Percentiles rank a stretch among this genome's conserved stretches.
These are phyloP conservation scores for Apaloderma vittatum DNA, from an alignment of 2,113 vertebrate species.

Conservation along the genomic window DNA sequence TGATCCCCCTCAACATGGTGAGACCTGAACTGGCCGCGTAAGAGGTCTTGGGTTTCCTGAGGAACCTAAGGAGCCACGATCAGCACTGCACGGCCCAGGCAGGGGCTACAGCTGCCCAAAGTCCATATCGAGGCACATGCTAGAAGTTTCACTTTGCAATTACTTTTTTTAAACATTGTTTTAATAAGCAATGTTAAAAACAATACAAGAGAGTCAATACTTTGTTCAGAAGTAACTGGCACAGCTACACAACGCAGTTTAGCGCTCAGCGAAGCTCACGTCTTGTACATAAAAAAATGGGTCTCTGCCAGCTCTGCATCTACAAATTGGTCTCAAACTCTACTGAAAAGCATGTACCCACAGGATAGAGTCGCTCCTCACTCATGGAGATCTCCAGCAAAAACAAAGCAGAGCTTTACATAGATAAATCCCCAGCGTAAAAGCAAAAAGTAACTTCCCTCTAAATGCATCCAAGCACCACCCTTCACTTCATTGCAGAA, in stretches of 20 bases:
- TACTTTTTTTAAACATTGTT: not conserved
- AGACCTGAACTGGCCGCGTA: not conserved
- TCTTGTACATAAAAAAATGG: not conserved
- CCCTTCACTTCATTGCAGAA: not conserved
- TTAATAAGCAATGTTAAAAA: not conserved
- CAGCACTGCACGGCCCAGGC: not conserved
- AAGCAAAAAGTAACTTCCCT: not conserved
- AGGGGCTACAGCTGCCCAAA: not conserved
- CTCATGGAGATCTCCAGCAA: not conserved
- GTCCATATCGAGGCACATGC: rapidly evolving
- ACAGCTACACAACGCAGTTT: not conserved
- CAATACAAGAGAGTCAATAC: not conserved
- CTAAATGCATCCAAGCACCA: not conserved
- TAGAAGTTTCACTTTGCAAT: not conserved
- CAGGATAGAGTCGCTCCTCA: not conserved
- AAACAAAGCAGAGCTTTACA: not conserved
- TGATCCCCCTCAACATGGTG: not conserved
- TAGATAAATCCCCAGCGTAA: not conserved
- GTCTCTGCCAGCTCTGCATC: not conserved
- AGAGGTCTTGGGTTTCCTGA: rapidly evolving
- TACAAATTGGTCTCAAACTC: not conserved
- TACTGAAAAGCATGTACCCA: not conserved
- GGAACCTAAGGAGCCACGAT: not conserved
- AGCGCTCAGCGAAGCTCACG: not conserved
- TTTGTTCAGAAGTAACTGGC: not conserved